These are phyloP conservation scores for Ptyas mucosa DNA, from an alignment of 2,113 vertebrate genomes.

Conservation along the genomic window DNA sequence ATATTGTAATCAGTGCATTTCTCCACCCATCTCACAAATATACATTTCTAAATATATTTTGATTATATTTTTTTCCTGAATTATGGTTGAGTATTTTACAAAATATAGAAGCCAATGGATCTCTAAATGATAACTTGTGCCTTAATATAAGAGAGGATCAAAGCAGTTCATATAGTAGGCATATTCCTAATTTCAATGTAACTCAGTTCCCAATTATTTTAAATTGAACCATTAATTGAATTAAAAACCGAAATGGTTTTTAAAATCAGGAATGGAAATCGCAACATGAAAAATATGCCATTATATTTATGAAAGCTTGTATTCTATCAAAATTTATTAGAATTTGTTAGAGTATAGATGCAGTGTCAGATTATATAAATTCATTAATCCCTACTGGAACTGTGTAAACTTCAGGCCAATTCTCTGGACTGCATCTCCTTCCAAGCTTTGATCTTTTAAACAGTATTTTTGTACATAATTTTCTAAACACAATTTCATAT, in stretches of 20 bases:
- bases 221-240: background rate
- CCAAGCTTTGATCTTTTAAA: background rate
- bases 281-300: background rate
- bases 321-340: background rate
- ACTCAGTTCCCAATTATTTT: background rate
- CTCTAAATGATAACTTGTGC: background rate
- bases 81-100: background rate
- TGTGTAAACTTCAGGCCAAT: background rate
- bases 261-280: background rate
- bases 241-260: background rate
- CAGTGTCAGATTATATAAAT: background rate
- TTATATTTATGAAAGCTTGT: background rate
- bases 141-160: background rate
- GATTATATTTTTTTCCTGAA: background rate
- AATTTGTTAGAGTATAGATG: background rate
- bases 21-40: background rate
- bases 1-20: background rate
- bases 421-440: background rate
- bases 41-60: background rate
- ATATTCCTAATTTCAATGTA: background rate
- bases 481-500: background rate
- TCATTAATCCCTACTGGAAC: background rate
- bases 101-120: background rate
- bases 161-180: background rate
- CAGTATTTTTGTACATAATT: background rate